Conservation (phyloP, 2,888 invertebrate genomes). For the Sceliomorpha sp. region DNA sequence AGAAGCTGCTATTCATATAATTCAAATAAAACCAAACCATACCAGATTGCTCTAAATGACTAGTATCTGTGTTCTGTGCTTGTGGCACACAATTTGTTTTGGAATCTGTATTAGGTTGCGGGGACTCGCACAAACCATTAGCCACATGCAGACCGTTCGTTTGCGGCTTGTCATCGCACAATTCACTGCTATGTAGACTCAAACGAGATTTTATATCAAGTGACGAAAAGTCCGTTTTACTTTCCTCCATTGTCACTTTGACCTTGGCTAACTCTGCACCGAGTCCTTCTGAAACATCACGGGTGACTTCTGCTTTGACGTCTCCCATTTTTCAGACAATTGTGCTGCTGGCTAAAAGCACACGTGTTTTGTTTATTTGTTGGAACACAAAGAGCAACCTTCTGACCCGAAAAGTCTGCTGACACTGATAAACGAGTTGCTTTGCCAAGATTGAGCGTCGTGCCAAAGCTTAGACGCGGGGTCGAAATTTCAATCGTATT, state of each 20-base stretch:
- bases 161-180: constrained; percentile 60
- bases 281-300: background rate
- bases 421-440: constrained; percentile 3
- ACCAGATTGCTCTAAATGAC: constrained; percentile 73
- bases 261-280: constrained; percentile 48
- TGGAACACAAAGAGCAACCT: constrained; percentile 1
- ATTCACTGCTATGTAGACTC: constrained; percentile 61
- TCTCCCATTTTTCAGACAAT: constrained; percentile 58
- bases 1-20: too few species aligned
- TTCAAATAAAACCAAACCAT: constrained; percentile 30
- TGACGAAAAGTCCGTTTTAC: constrained; percentile 64
- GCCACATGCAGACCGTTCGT: constrained; percentile 72
- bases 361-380: constrained; percentile 15
- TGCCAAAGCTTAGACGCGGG: constrained; percentile 28
- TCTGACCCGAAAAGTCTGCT: constrained; percentile 8
- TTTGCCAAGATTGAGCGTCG: background rate
- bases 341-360: too few species aligned
- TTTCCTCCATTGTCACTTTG: constrained; percentile 60
- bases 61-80: constrained; percentile 71
- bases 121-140: constrained; percentile 71
- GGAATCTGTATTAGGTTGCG: constrained; percentile 59
- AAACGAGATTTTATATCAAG: constrained; percentile 74
- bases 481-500: constrained; percentile 69
- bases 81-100: constrained; percentile 55
- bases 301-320: constrained; percentile 52